A percentile compares a stretch with the other conserved stretches of the same genome.
Evolutionary conservation across 2,113 vertebrate species (phyloP).

Genomic region (Empidonax traillii): DNA sequence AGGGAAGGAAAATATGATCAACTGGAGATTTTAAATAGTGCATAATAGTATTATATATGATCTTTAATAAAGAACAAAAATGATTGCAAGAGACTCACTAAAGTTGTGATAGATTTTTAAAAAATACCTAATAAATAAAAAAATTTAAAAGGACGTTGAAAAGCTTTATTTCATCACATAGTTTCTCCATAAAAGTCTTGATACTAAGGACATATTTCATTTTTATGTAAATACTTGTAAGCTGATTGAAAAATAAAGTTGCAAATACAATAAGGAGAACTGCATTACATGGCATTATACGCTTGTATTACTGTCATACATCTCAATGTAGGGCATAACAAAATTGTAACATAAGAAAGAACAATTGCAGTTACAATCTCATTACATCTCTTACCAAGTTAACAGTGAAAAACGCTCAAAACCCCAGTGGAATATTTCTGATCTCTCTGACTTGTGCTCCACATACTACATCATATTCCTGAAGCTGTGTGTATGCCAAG

Average conservation of each 20-base stretch:
- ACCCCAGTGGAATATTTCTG: neutral
- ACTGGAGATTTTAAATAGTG: slow-evolving; percentile 10
- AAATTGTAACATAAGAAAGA: slow-evolving; percentile 20
- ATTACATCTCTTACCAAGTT: slow-evolving; percentile 39
- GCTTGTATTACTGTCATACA: slow-evolving; percentile 9
- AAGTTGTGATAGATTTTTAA: neutral
- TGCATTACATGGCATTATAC: neutral
- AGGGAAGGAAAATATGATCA: neutral
- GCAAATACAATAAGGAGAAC: neutral
- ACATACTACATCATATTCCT: neutral
- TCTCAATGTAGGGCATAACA: slow-evolving; percentile 43
- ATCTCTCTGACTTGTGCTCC: neutral
- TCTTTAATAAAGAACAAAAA: neutral
- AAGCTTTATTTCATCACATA: slow-evolving; percentile 6
- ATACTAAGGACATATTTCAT: neutral
- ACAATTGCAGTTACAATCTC: slow-evolving; percentile 27
- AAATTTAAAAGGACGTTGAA: neutral
- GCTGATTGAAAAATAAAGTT: slow-evolving; percentile 26
- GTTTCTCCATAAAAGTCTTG: neutral
- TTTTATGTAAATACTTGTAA: slow-evolving; percentile 42
- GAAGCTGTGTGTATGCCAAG: neutral
- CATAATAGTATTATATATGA: neutral
- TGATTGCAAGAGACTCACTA: neutral
- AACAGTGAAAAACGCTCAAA: slow-evolving; percentile 29
- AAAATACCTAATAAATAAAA: neutral